These are phyloP conservation scores for Campylomormyrus tamandua DNA, from an alignment of 2,113 vertebrate species.

Conservation along the genomic window DNA sequence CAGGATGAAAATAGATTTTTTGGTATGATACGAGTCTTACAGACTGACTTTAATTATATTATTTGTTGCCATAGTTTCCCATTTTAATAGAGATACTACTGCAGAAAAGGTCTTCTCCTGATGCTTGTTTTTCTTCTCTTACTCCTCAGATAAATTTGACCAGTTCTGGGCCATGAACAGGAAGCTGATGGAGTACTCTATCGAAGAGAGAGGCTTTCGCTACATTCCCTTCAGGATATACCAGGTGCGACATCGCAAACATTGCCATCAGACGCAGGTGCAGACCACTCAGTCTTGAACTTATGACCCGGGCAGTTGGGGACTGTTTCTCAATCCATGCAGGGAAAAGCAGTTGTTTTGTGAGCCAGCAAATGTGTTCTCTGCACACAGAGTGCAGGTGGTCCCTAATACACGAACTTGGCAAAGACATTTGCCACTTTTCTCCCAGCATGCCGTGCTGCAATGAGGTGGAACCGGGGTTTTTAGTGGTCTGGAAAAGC, in stretches of 20 bases:
- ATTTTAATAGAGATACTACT: neutral
- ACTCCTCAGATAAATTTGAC: slow-evolving; percentile 85
- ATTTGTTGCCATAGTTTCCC: neutral
- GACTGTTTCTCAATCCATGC: neutral
- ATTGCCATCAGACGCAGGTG: neutral
- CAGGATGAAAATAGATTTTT: neutral
- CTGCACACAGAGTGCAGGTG: neutral
- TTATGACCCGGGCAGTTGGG: neutral
- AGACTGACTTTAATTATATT: neutral
- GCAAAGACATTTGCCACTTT: neutral
- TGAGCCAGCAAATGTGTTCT: neutral
- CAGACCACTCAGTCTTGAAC: neutral
- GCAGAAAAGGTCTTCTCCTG: neutral
- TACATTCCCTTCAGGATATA: slow-evolving; percentile 98
- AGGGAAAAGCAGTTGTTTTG: neutral
- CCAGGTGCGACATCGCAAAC: slow-evolving; percentile 65
- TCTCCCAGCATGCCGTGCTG: neutral
- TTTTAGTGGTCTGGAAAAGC: neutral
- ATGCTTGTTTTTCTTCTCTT: neutral
- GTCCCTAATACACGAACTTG: neutral
- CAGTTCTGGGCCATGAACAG: slow-evolving; percentile 99
- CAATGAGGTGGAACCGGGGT: neutral
- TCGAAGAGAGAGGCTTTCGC: slow-evolving; percentile 90
- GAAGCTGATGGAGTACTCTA: slow-evolving; percentile 93
- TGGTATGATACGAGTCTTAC: neutral